Base-by-base conservation (phyloP, 1,140 invertebrate genomes). In the Neodiprion fabricii region DNA sequence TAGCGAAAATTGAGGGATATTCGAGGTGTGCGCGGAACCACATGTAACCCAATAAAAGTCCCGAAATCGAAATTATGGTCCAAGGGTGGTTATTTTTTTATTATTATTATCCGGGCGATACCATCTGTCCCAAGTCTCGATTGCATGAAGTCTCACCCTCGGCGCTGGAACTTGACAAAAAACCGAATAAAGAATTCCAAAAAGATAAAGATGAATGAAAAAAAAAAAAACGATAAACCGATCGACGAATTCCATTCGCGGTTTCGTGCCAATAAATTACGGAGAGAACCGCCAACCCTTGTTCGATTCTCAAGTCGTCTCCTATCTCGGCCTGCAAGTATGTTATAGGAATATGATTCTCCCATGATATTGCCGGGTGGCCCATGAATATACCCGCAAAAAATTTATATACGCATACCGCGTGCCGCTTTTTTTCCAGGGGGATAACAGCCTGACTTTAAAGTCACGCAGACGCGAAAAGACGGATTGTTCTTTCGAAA, bases 81-180 rank as follows among this genome's bases (percentile, higher is more conserved):
- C n/a, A 61, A 61, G 53, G 53, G 53, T 61, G 53, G 53, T 61
- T 12, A 61, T 61, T 61, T 61, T 61, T 61, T 61, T 61, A 40
- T 61, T 61, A 61, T 61, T 61, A 61, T 61, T 61, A 61, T 61
- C 11, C 3, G 11, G 0, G 53, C 53, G n/a, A 5, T 9, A 9
- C 53, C 53, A 61, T 61, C 53, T 61, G 53, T 9, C 53, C n/a
- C 53, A 61, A 12, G 53, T 61, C n/a, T 61, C 53, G 28, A 40
- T 5, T 40, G 28, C 28, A 40, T 40, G n/a, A 12, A 14, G 11
- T 61, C 7, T 61, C 53, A 17, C 53, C 53, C 11, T 12, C 11
- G 53, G 4, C n/a, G 11, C 9, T 61, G 28, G 28, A 40, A 40
- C 28, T 40, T 40, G 28, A 40, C 28, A 40, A 40, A 40, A 40